Base-by-base conservation (phyloP, 2,888 invertebrate species). In the Oscheius sp. region DNA sequence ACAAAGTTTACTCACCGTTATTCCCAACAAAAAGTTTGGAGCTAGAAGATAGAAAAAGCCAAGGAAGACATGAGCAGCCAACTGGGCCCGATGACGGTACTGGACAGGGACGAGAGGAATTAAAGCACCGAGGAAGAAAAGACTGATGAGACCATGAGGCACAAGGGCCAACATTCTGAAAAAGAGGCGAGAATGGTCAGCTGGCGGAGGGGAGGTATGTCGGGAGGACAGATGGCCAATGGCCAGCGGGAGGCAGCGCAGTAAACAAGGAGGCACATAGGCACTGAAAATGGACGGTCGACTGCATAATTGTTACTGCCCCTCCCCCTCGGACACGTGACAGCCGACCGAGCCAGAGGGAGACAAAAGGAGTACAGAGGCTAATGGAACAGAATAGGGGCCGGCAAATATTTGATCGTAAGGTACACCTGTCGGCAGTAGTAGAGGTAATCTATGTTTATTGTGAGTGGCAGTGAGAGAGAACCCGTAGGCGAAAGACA, bases 31-130 rank as follows among this genome's bases (percentile, higher is more conserved):
- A 12, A 61, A 46, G 7, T 77, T 71, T 2, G 83, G 77, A 1
- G 49, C 69, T 6, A 79, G 52, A 0, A 77, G 75, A 29, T 79
- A 78, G 23, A 81, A 53, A 16, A 82, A 9, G 1, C 78, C 76
- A 3, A 81, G 61, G 9, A 80, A 55, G 7, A 27, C 70, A 59
- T 84, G 83, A 18, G 81, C 81, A 13, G 76, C 71, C 1, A 79
- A 58, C 76, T 84, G 81, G 55, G 74, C 64, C 12, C 71, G 74
- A 46, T 63, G 43, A 12, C 75, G 64, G 5, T 74, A 63, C 2
- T 41, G 56, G 12, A 56, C 68, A 7, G 75, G 69, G 5, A 81
- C 55, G 12, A 70, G 59, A 0, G 81, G 81, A 23, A 78, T 59
- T 23, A 78, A 58, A 1, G 81, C 78, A 9, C 71, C 56, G 23